Evolutionary conservation across 2,797 vertebrate genomes (phyloP), one percentile per base, ranked within the genome.

Genomic region (Sebastes dallii): DNA sequence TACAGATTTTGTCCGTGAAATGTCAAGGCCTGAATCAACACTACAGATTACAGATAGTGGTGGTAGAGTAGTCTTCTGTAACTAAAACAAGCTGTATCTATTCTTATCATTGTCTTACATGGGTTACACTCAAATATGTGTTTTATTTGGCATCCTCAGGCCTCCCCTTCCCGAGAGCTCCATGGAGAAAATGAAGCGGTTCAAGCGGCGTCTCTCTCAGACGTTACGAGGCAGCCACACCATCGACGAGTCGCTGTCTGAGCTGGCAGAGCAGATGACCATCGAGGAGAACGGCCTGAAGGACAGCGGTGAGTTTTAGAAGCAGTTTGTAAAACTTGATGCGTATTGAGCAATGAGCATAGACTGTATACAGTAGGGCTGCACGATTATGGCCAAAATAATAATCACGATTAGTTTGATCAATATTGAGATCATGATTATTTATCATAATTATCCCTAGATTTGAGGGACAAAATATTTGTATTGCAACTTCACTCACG

Each of bases 221-320:
- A 98, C 97, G 1, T 94, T 99, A 78, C 95, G 97, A 88, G 97
- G 97, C 88, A 98, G 97, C 94, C 97, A 98, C 95, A 98, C 98
- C 82, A 97, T 98, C n/a, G 97, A 99, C 91, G 98, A 99, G 86
- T 98, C 98, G 0, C 93, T 99, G 75, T 99, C 98, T 25, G 98
- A 99, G 93, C 91, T 99, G 86, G 97, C 98, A 6, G 98, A 99
- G 90, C 98, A 99, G 95, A 99, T 99, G 96, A 99, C 97, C 32
- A 96, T 99, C 58, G 97, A 98, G 93, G 98, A 99, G 92, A 98
- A 96, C 65, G 97, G 97, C 84, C 96, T 97, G 86, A 98, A 98
- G 92, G 97, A 99, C 93, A 97, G 96, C 0, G 97, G 98, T 99
- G 94, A 95, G 95, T 78, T 76, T 56, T 13, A 39, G 13, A 13